These are phyloP conservation scores for Melieria crassipennis DNA, from an alignment of 2,888 invertebrate species.

Conservation along the genomic window DNA sequence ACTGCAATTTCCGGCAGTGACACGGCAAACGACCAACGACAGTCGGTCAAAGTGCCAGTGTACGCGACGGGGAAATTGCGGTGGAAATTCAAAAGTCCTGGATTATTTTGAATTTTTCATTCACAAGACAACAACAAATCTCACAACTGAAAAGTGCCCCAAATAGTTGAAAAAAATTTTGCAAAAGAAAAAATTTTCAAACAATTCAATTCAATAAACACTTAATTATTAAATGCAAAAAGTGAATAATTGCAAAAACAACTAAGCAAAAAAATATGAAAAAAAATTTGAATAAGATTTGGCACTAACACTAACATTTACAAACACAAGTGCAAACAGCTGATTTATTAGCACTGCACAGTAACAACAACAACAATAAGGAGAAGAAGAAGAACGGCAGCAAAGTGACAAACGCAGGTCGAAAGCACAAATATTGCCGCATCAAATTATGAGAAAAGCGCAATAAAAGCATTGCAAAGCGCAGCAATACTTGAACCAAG, in stretches of 20 bases:
- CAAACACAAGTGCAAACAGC: too few relatives aligned
- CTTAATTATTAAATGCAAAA: not conserved
- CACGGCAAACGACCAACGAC: slow-evolving; percentile 6
- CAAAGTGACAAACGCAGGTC: too few relatives aligned
- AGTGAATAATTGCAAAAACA: not conserved
- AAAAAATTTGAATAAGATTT: not conserved
- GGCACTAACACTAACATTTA: too few relatives aligned
- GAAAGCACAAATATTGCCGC: too few relatives aligned
- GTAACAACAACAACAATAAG: too few relatives aligned
- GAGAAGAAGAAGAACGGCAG: too few relatives aligned
- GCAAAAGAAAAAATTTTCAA: too few relatives aligned
- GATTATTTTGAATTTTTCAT: slow-evolving; percentile 59
- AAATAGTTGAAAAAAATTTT: not conserved
- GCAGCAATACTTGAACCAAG: too few relatives aligned
- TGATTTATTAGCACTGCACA: too few relatives aligned
- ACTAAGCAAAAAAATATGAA: not conserved
- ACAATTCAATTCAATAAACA: too few relatives aligned
- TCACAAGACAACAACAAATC: slow-evolving; percentile 20
- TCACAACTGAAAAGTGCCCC: slow-evolving; percentile 7
- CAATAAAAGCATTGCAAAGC: too few relatives aligned
- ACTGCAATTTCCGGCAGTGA: slow-evolving; percentile 7
- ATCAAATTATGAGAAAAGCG: too few relatives aligned
- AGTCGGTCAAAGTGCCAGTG: not conserved
- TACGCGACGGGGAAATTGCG: not conserved
- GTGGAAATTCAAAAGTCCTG: slow-evolving; percentile 58